Base-by-base conservation (phyloP, 1,140 invertebrate genomes). In the Aphelenchoides fujianensis region DNA sequence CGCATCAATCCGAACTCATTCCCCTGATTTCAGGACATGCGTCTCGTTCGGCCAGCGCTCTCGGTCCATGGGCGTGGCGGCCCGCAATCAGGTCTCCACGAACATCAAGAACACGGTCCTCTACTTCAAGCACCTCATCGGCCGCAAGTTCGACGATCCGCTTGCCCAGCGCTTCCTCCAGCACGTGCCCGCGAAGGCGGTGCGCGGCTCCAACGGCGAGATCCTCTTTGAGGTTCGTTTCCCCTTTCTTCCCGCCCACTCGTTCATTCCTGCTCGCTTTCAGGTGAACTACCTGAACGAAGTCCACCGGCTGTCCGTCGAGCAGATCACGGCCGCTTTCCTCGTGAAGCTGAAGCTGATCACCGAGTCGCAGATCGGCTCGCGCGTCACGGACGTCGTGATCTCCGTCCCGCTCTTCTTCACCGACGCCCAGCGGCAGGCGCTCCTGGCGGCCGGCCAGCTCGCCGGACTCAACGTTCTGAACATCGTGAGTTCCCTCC, bases 31-130 rank as follows among this genome's bases (percentile, higher is more conserved):
- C 86, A 97, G 94, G 87, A 91, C 95, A 87, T 97, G 89, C 87
- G 92, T 98, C 16, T 94, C 94, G 31, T 95, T 98, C 86, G 92
- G 91, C 82, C 90, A 90, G 41, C 94, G 92, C 82, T 94, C 91
- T 79, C 89, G 96, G 78, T 91, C 92, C 77, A 89, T 98, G 81
- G 96, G 96, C 41, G 93, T 95, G 23, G 92, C 93, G 53, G 95
- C 95, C 31, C 97, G 96, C 85, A 96, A 96, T 84, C 94, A 97
- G 84, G 90, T 92, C 86, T 90, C 96, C 12, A 97, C 93, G 74
- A 98, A 98, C 84, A 90, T 96, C 88, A 95, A 93, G 85, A 98
- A 97, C 84, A 98, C 96, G 68, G 89, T 98, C 63, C 90, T 90
- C 87, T 91, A 91, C 62, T 95, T 98, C 83, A 98, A 97, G 87